These are phyloP conservation scores for Empidonax traillii DNA, from an alignment of 2,113 vertebrate species.

Conservation along the genomic window DNA sequence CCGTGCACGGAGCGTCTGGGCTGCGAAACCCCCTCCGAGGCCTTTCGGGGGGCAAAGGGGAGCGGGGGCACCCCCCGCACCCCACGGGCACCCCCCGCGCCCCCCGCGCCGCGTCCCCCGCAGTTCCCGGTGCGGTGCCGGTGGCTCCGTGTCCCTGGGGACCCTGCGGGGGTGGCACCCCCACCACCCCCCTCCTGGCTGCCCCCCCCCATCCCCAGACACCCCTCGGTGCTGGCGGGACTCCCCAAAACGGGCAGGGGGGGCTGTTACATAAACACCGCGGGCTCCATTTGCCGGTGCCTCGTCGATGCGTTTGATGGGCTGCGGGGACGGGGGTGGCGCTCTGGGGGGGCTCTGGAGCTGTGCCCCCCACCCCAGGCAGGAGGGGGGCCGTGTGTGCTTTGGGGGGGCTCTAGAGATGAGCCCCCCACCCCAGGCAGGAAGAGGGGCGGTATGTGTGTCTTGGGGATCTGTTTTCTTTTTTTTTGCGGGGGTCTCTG, in stretches of 20 bases:
- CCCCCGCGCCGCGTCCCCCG: neutral
- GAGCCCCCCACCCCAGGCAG: no score
- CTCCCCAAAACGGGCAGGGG: neutral
- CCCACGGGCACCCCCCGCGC: neutral
- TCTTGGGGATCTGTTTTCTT: neutral
- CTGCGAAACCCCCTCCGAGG: constrained; percentile 64
- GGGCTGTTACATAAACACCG: neutral
- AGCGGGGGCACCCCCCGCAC: neutral
- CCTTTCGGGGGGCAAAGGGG: constrained; percentile 8
- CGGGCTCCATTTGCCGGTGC: neutral
- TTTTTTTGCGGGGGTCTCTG: no score
- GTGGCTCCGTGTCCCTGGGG: neutral
- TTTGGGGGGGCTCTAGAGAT: neutral
- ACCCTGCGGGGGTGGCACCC: neutral
- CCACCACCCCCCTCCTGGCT: no score
- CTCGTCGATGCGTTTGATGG: neutral
- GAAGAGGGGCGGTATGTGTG: neutral
- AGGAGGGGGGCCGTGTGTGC: neutral
- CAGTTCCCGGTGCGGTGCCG: neutral
- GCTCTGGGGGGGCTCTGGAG: neutral
- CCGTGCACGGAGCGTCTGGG: constrained; percentile 77
- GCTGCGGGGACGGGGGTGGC: neutral
- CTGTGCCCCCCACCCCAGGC: neutral
- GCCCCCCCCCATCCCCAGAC: neutral
- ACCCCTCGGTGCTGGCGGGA: neutral